Base-by-base conservation (phyloP, 2,797 vertebrate species). In the Argentina silus region DNA sequence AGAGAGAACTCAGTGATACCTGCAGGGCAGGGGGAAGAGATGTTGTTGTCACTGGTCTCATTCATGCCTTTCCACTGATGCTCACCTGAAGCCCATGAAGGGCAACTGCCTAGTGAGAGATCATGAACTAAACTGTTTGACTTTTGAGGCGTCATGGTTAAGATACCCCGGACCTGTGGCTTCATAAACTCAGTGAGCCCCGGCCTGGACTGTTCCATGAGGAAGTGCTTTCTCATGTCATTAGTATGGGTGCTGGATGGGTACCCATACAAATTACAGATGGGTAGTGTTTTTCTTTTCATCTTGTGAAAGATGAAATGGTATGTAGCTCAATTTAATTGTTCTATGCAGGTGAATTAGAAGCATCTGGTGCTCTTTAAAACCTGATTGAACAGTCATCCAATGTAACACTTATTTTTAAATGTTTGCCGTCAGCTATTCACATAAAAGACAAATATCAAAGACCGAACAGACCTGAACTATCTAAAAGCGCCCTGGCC, bases 61-160 rank as follows among this genome's bases (percentile, higher is more conserved):
- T 36, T 36, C 27, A 36, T 36, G 27, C 27, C 19, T 59, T 21
- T 21, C 23, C 23, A 59, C 8, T 59, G 19, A 59, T 21, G 19
- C 56, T 59, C 56, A 59, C 12, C 56, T 59, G 56, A 59, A 27
- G 56, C 56, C 56, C 5, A 23, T 59, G 23, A 60, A 27, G 57
- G 27, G 27, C 27, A 36, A 36, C 1, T 4, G 27, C 4, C 27
- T 36, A 27, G 11, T 11, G 50, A 51, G 50, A 6, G 23, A 27
- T 27, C 23, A 36, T 27, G 0, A 36, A 60, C 23, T 27, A 15
- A 11, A 27, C 59, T 36, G 27, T 36, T 36, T 36, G 27, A 36
- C 27, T 36, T 36, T 36, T 36, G 27, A 36, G 27, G 27, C 27
- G 27, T 36, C 27, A 36, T 36, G 27, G 27, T 36, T 36, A 36